Percentiles rank a stretch among this genome's conserved stretches.
phyloP scores from a whole-genome alignment of 2,797 vertebrate genomes.

The Acanthiza pusilla region DNA sequence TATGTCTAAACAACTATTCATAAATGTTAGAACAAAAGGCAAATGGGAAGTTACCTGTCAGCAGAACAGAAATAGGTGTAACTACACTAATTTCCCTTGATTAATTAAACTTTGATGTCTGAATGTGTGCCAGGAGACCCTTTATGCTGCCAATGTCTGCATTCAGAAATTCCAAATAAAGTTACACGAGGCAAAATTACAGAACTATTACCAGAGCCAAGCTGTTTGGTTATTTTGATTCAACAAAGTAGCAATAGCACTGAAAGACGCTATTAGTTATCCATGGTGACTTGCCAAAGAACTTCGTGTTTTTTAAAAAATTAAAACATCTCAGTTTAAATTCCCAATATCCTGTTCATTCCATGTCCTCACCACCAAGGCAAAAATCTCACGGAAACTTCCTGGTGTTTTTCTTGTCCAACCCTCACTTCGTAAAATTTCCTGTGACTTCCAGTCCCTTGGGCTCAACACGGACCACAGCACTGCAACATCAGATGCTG shows the following conservation, averaged over 20 bases:
- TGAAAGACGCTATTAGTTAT: background rate
- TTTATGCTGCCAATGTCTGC: background rate
- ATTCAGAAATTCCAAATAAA: background rate
- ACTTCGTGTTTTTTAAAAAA: rapidly evolving
- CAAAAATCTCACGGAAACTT: background rate
- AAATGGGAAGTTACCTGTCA: background rate
- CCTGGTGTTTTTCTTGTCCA: background rate
- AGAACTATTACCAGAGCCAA: background rate
- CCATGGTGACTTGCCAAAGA: background rate
- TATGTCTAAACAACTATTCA: background rate
- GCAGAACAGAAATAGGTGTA: background rate
- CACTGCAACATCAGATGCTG: background rate
- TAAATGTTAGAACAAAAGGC: background rate
- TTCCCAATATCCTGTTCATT: background rate
- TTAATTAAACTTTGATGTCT: background rate
- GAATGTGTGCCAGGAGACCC: background rate
- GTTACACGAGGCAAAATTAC: background rate
- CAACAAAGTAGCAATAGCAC: background rate
- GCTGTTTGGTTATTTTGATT: background rate
- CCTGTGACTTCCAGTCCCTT: background rate
- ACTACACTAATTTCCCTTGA: background rate
- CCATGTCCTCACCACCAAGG: no score
- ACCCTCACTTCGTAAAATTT: background rate
- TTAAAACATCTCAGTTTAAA: background rate
- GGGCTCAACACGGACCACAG: background rate